A percentile compares a stretch with the other conserved stretches of the same genome.
phyloP scores from a whole-genome alignment of 2,113 vertebrate genomes.

The Burhinus oedicnemus region DNA sequence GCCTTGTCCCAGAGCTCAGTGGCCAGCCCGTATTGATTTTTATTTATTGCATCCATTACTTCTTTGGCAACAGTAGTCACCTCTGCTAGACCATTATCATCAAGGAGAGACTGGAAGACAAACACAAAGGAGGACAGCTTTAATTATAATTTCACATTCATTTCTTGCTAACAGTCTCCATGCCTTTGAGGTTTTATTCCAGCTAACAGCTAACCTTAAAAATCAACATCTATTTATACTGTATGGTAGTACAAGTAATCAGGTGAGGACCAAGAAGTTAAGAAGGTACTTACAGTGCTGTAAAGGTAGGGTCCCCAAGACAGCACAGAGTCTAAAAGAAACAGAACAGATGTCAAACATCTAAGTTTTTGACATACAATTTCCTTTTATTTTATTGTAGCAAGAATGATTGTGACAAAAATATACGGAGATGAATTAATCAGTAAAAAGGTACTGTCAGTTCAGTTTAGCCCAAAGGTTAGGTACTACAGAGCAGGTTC shows the following conservation, averaged over 20 bases:
- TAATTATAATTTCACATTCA: background rate
- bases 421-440: background rate
- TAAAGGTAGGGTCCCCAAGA: slow-evolving; percentile 97
- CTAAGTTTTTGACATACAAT: background rate
- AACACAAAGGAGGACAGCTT: background rate
- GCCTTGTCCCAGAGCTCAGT: slow-evolving; percentile 87
- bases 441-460: background rate
- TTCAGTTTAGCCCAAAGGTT: background rate
- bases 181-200: background rate
- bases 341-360: background rate
- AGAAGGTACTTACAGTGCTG: slow-evolving; percentile 85
- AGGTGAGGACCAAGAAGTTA: background rate
- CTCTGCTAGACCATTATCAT: slow-evolving; percentile 85
- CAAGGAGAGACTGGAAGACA: slow-evolving; percentile 89
- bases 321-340: slow-evolving; percentile 89
- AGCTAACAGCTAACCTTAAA: background rate
- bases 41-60: slow-evolving; percentile 83
- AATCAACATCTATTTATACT: background rate
- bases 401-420: background rate
- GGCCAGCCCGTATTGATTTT: slow-evolving; percentile 78
- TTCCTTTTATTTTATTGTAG: background rate
- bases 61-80: slow-evolving; percentile 81
- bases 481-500: background rate
- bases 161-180: background rate
- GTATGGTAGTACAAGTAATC: background rate